Evolutionary conservation across 2,797 vertebrate genomes (phyloP).

Genomic region (Epinephelus awoara): DNA sequence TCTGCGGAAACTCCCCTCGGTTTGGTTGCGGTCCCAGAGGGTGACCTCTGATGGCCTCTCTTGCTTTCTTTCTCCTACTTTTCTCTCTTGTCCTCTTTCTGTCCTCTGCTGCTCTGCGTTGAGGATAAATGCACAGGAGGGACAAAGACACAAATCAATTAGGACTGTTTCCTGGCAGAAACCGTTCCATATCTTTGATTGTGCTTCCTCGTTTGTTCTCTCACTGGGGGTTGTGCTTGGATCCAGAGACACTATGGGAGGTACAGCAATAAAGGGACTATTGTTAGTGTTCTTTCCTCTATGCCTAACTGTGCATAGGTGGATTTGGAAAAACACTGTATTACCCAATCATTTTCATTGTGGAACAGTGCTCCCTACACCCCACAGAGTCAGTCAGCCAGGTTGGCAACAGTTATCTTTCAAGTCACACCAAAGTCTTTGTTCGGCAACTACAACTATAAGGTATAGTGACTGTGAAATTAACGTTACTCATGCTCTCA

Average conservation of each 20-base stretch:
- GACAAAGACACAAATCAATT: conserved; percentile 78
- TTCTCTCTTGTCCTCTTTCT: conserved; percentile 21
- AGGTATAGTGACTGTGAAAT: conserved; percentile 1
- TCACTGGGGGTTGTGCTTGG: conserved; percentile 58
- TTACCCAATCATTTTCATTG: conserved; percentile 15
- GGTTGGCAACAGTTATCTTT: conserved; percentile 19
- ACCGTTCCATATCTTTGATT: conserved; percentile 65
- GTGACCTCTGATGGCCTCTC: conserved; percentile 60
- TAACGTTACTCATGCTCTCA: conserved; percentile 1
- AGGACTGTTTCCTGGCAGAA: conserved; percentile 63
- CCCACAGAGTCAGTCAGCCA: conserved; percentile 15
- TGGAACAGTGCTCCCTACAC: background rate
- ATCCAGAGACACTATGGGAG: conserved; percentile 59
- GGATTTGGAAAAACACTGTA: conserved; percentile 12
- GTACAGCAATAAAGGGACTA: conserved; percentile 55
- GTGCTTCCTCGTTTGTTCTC: conserved; percentile 62
- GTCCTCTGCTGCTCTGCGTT: conserved; percentile 30
- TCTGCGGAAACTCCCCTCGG: conserved; percentile 57
- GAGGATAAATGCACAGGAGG: conserved; percentile 49
- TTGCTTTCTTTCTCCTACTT: conserved; percentile 27
- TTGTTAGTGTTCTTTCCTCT: conserved; percentile 43
- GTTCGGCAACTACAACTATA: conserved; percentile 13
- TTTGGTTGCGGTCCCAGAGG: conserved; percentile 45
- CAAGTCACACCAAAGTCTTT: background rate
- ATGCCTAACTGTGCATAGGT: conserved; percentile 32